A percentile compares a stretch with the other conserved stretches of the same genome.
Evolutionary conservation across 2,113 vertebrate species (phyloP).

Genomic region (Solea solea): DNA sequence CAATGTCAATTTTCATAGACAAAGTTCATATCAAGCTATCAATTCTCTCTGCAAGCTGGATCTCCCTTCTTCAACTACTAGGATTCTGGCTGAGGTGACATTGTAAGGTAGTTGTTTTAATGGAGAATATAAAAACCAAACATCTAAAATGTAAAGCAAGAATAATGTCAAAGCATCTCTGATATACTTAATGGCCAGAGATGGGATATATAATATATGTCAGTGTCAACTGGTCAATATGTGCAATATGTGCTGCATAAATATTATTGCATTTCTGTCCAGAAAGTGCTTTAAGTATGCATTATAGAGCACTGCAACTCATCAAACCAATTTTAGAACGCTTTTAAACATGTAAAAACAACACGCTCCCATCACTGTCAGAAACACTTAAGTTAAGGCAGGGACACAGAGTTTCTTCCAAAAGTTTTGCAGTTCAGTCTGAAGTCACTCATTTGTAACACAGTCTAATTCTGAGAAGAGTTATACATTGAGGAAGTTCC

Average conservation of each 20-base stretch:
- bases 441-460: conserved; percentile 70
- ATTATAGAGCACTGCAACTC: conserved; percentile 12
- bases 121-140: no score
- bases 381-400: conserved; percentile 53
- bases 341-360: conserved; percentile 1
- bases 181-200: no score
- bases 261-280: no score
- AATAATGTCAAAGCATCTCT: no score
- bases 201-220: no score
- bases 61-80: not conserved
- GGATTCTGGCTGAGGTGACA: not conserved
- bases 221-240: no score
- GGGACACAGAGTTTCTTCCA: conserved; percentile 57
- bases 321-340: not conserved
- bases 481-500: conserved; percentile 65
- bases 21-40: not conserved
- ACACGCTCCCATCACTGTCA: conserved; percentile 14
- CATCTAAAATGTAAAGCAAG: no score
- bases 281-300: no score
- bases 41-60: conserved; percentile 5
- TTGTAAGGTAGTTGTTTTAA: no score
- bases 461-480: conserved; percentile 67
- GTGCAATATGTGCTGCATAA: no score
- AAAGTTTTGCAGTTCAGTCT: conserved; percentile 69
- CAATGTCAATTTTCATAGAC: no score